Evolutionary conservation across 2,797 vertebrate genomes (phyloP).

Genomic region (Selene dorsalis): DNA sequence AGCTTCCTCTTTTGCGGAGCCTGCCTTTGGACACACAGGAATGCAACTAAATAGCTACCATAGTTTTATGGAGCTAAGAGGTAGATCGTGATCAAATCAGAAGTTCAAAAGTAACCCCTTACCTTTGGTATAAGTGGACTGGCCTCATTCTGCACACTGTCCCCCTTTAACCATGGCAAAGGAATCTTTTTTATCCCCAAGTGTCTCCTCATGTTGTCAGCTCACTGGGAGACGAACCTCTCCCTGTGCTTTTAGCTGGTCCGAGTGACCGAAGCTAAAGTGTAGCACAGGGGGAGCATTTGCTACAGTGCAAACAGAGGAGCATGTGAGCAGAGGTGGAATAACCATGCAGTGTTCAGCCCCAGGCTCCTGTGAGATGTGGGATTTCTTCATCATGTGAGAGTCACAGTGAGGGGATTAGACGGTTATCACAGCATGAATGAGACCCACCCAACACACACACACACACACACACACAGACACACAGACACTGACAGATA

Average conservation of each 20-base stretch:
- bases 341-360: conserved; percentile 52
- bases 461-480: not conserved
- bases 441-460: conserved; percentile 6
- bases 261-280: conserved; percentile 26
- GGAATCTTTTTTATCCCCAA: conserved; percentile 48
- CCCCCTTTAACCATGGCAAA: conserved; percentile 67
- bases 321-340: conserved; percentile 69
- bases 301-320: conserved; percentile 28
- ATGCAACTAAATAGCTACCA: conserved; percentile 13
- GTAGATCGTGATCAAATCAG: not conserved
- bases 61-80: not conserved
- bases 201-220: conserved; percentile 72
- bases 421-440: conserved; percentile 40
- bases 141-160: conserved; percentile 69
- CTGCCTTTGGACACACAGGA: conserved; percentile 64
- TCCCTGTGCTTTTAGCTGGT: conserved; percentile 33
- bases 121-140: conserved; percentile 89
- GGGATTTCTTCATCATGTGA: conserved; percentile 82
- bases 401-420: conserved; percentile 83
- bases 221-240: conserved; percentile 26
- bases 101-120: conserved; percentile 22
- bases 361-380: conserved; percentile 51
- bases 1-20: conserved; percentile 31
- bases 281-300: conserved; percentile 20
- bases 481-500: not conserved